Conservation (phyloP, 2,113 vertebrate species). For the Microtus montanus region DNA sequence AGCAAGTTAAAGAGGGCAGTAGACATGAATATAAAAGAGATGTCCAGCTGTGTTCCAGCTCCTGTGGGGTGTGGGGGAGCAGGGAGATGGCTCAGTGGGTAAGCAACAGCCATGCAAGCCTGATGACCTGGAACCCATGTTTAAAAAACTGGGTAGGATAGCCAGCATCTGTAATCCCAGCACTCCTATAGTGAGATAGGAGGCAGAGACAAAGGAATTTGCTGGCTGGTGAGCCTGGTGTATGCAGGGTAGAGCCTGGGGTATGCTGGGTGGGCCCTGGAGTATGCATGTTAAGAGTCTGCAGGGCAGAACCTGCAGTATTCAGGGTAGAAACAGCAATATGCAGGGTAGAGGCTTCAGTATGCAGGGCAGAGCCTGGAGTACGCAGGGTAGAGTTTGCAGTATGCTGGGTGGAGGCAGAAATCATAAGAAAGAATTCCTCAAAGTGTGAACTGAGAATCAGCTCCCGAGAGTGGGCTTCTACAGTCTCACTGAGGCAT, state of each 20-base stretch:
- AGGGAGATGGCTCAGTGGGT: neutral
- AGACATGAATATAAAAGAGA: neutral
- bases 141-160: neutral
- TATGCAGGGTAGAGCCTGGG: neutral
- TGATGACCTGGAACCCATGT: neutral
- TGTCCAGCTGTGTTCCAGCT: neutral
- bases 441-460: neutral
- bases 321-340: accelerated
- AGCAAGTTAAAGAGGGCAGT: neutral
- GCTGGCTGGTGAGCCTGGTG: neutral
- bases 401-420: neutral
- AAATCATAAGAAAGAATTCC: neutral
- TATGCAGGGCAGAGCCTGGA: too few relatives aligned
- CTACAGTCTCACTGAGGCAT: neutral
- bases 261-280: neutral
- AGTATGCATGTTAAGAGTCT: too few relatives aligned
- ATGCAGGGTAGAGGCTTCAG: too few relatives aligned
- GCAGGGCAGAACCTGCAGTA: too few relatives aligned
- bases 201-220: neutral
- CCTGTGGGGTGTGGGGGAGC: neutral
- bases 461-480: neutral
- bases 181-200: neutral
- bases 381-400: too few relatives aligned
- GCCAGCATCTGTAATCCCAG: neutral
- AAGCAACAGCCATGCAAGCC: neutral